Base-by-base conservation (phyloP, 2,888 invertebrate species). In the Furcula furcula region DNA sequence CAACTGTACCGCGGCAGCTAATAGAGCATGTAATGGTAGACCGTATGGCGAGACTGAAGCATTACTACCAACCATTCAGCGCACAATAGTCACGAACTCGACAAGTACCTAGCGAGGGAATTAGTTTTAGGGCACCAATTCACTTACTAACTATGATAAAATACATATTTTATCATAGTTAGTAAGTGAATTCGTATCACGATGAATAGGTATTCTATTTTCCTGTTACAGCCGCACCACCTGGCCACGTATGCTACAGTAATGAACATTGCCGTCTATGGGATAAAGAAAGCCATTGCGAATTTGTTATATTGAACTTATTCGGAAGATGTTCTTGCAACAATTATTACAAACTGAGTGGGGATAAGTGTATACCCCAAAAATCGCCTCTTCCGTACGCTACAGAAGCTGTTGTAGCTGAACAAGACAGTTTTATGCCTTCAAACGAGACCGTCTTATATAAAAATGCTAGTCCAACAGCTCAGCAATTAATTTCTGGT, bases 251-350 rank as follows among this genome's bases (percentile, higher is more conserved):
- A 21, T 97, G 97, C 76, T 96, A 97, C 82, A 96, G 95, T 67
- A 95, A 97, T 74, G 94, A 94, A 41, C 97, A 97, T 75, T 97
- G 97, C 73, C 92, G 93, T 41, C 91, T 97, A 64, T 95, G 94
- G 91, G 95, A 95, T 58, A 91, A 91, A 44, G 93, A 94, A 67
- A 95, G 95, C 47, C 94, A 95, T 65, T 97, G 97, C 65, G 96
- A 96, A 76, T 97, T 95, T 73, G 91, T 96, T 31, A 96, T 97
- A 54, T 95, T 96, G 15, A 95, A 96, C 74, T 91, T 97, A 7
- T 96, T 97, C 69, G 97, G 97, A 29, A 92, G 95, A 64, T 97
- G 97, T 65, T 93, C 94, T 42, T 97, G 97, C 71, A 93, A 93
- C 54, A 76, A 92, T 6, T 92, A 92, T 22, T 90, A 91, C 51